Conservation (phyloP, 1,140 invertebrate species). For the Pollicipes pollicipes region DNA sequence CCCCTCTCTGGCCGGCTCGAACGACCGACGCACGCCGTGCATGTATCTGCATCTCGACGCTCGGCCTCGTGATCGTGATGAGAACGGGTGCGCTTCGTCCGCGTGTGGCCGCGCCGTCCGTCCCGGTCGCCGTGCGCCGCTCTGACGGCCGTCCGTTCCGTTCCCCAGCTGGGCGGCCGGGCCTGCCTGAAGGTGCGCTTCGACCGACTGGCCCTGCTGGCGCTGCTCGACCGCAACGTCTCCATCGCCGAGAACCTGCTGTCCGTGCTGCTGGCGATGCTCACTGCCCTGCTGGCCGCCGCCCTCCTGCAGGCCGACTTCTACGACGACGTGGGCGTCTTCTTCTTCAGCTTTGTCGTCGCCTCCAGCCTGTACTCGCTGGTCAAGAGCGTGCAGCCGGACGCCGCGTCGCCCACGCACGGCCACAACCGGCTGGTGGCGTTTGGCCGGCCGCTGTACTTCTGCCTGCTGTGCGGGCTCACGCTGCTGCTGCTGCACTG, state of each 20-base stretch:
- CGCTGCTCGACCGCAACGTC: constrained; percentile 79
- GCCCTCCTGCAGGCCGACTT: constrained; percentile 63
- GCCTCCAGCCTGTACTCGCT: constrained; percentile 94
- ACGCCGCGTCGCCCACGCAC: constrained; percentile 93
- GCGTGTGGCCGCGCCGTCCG: too few relatives aligned
- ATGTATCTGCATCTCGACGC: too few relatives aligned
- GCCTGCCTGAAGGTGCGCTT: constrained; percentile 44
- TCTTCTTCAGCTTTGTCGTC: constrained; percentile 91
- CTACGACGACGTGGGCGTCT: constrained; percentile 79
- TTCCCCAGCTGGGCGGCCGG: constrained; percentile 40
- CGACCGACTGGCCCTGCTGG: constrained; percentile 76
- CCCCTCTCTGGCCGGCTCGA: too few relatives aligned
- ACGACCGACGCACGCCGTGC: too few relatives aligned
- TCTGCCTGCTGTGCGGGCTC: constrained; percentile 62
- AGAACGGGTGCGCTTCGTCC: too few relatives aligned
- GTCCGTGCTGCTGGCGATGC: constrained; percentile 63
- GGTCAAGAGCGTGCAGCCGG: constrained; percentile 95
- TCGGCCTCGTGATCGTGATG: too few relatives aligned
- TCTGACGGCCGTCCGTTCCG: constrained; percentile 44
- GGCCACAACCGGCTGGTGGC: constrained; percentile 93
- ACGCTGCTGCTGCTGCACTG: constrained; percentile 44
- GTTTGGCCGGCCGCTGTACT: constrained; percentile 84
- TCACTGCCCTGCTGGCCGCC: constrained; percentile 68
- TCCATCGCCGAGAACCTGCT: constrained; percentile 66
- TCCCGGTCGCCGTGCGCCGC: too few relatives aligned